Evolutionary conservation across 1,140 invertebrate genomes (phyloP).

Genomic region (Diorhabda elongata): DNA sequence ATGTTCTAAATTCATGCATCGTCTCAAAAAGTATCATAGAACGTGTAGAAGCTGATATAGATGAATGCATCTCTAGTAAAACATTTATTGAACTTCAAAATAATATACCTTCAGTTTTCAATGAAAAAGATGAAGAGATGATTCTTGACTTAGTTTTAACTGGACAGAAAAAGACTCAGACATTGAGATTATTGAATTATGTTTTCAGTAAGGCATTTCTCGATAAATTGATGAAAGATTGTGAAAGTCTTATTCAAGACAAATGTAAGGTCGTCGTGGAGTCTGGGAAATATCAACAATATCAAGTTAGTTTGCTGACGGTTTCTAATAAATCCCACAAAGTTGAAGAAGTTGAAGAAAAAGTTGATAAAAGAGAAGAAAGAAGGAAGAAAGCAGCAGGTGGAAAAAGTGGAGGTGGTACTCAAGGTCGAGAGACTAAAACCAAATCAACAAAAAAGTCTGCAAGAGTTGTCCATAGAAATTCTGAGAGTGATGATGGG

Average conservation of each 20-base stretch:
- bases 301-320: constrained; percentile 58
- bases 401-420: constrained; percentile 84
- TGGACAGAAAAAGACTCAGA: constrained; percentile 49
- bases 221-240: constrained; percentile 62
- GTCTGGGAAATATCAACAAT: constrained; percentile 61
- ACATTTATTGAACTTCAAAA: constrained; percentile 76
- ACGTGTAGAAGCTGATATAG: constrained; percentile 77
- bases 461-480: constrained; percentile 48
- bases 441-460: constrained; percentile 88
- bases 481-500: constrained; percentile 60
- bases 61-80: constrained; percentile 73
- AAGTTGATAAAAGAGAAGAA: constrained; percentile 79
- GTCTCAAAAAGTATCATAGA: constrained; percentile 70
- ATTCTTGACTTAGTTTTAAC: constrained; percentile 65
- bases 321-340: constrained; percentile 46
- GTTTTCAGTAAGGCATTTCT: constrained; percentile 65
- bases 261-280: constrained; percentile 71
- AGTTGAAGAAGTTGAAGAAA: constrained; percentile 51
- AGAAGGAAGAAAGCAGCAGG: constrained; percentile 79
- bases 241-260: constrained; percentile 63
- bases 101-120: constrained; percentile 76
- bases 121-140: constrained; percentile 68
- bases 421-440: constrained; percentile 91
- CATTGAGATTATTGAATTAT: constrained; percentile 52
- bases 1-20: constrained; percentile 72